These are phyloP conservation scores for Drosophila dunni DNA, from an alignment of 1,140 invertebrate genomes.

Conservation along the genomic window DNA sequence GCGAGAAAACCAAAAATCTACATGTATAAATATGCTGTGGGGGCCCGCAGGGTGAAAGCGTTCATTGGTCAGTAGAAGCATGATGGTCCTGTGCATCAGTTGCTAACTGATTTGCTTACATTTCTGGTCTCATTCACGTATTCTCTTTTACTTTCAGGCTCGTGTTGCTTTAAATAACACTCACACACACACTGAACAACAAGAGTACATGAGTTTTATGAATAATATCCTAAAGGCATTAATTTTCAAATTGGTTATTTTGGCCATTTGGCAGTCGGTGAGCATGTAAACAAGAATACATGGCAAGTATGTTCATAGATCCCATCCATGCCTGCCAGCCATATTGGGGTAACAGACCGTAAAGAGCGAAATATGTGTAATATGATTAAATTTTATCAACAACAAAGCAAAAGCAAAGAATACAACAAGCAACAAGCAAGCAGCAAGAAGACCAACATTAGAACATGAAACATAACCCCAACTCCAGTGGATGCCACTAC, in stretches of 20 bases:
- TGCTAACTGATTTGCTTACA: conserved; percentile 45
- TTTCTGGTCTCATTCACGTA: conserved; percentile 36
- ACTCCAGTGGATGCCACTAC: not conserved
- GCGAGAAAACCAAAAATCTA: conserved; percentile 51
- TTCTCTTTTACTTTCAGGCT: conserved; percentile 14
- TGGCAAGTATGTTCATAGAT: too few relatives aligned
- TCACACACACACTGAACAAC: not conserved
- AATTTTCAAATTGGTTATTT: conserved; percentile 83
- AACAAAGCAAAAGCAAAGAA: conserved; percentile 51
- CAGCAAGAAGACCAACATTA: conserved; percentile 11
- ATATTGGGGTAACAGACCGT: conserved; percentile 79
- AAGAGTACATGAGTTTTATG: conserved; percentile 68
- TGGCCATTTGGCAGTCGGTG: conserved; percentile 72
- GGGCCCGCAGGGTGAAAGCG: conserved; percentile 7
- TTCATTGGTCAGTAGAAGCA: conserved; percentile 19
- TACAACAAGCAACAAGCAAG: not conserved
- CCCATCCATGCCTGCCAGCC: conserved; percentile 38
- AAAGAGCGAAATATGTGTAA: conserved; percentile 83
- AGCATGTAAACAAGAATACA: conserved; percentile 77
- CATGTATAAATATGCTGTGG: conserved; percentile 64
- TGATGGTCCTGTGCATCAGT: conserved; percentile 46
- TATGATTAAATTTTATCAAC: conserved; percentile 83
- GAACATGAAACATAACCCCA: conserved; percentile 10
- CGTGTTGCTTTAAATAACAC: conserved; percentile 17
- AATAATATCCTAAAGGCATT: conserved; percentile 82